phyloP scores from a whole-genome alignment of 2,888 invertebrate species.

The Sminthurinus aureus region DNA sequence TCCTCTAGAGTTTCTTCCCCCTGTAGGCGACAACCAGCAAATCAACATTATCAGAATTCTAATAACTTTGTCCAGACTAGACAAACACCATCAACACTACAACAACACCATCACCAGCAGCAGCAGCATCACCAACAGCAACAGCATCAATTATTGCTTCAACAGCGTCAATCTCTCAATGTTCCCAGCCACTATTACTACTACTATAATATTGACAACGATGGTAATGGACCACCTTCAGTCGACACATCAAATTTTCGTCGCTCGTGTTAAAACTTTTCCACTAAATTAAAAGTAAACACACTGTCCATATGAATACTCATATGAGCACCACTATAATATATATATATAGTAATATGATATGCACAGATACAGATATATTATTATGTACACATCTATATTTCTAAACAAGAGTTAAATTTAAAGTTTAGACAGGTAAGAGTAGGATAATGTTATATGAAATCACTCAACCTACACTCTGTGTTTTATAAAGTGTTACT shows the following conservation, averaged over 20 bases:
- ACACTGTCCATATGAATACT: background rate
- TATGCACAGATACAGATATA: background rate
- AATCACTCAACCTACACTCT: too few relatives aligned
- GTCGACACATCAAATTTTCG: conserved; percentile 45
- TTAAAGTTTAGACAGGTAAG: too few relatives aligned
- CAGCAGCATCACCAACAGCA: conserved; percentile 21
- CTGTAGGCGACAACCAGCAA: conserved; percentile 16
- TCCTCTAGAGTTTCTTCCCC: conserved; percentile 37
- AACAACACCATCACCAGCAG: background rate
- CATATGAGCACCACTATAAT: too few relatives aligned
- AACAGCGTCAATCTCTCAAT: conserved; percentile 55
- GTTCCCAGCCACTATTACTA: conserved; percentile 57
- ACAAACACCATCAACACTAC: conserved; percentile 1
- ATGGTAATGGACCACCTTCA: conserved; percentile 27
- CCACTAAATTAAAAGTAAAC: background rate
- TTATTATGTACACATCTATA: background rate
- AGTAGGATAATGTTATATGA: too few relatives aligned
- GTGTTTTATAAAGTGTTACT: too few relatives aligned
- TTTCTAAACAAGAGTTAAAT: too few relatives aligned
- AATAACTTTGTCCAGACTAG: conserved; percentile 17
- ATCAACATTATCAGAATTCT: conserved; percentile 23
- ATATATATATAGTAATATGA: background rate
- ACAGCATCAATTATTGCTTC: conserved; percentile 24
- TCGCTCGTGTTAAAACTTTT: conserved; percentile 48
- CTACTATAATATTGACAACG: conserved; percentile 47